phyloP scores from a whole-genome alignment of 2,888 invertebrate species.

The Zygothrica quintamaculata region DNA sequence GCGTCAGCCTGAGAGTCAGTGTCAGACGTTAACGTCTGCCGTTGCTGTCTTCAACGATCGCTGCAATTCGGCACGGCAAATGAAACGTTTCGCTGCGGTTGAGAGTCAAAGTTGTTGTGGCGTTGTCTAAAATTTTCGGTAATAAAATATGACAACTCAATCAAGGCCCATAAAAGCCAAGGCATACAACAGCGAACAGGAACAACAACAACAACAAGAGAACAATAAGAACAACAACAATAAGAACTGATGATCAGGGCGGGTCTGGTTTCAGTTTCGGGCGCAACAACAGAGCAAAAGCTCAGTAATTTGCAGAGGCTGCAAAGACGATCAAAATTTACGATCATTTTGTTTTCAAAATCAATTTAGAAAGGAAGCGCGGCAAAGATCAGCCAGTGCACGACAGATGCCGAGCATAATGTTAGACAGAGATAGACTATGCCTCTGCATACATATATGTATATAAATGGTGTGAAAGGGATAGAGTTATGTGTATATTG shows the following conservation, averaged over 20 bases:
- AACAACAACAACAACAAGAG: conserved; percentile 29
- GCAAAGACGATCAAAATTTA: conserved; percentile 79
- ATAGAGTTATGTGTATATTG: background rate
- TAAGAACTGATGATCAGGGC: conserved; percentile 62
- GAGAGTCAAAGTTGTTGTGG: conserved; percentile 52
- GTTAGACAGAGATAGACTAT: conserved; percentile 6
- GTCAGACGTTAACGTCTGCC: conserved; percentile 4
- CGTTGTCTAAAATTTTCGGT: conserved; percentile 82
- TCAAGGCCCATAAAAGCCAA: conserved; percentile 81
- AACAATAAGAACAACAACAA: conserved; percentile 31
- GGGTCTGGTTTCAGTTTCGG: conserved; percentile 42
- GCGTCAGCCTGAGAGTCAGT: background rate
- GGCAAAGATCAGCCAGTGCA: conserved; percentile 76
- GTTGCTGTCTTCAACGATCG: conserved; percentile 15
- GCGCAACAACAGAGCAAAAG: conserved; percentile 43
- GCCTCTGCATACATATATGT: no score
- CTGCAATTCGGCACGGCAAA: conserved; percentile 66
- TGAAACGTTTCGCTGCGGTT: conserved; percentile 58
- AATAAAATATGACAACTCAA: conserved; percentile 84
- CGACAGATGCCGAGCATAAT: conserved; percentile 46
- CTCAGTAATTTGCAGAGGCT: conserved; percentile 76
- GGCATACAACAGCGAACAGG: conserved; percentile 36
- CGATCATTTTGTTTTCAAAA: conserved; percentile 80
- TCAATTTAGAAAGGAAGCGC: conserved; percentile 80
- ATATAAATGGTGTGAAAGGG: background rate